A percentile compares a stretch with the other conserved stretches of the same genome.
phyloP scores from a whole-genome alignment of 1,140 invertebrate genomes.

The Leptonema lineaticorne region DNA sequence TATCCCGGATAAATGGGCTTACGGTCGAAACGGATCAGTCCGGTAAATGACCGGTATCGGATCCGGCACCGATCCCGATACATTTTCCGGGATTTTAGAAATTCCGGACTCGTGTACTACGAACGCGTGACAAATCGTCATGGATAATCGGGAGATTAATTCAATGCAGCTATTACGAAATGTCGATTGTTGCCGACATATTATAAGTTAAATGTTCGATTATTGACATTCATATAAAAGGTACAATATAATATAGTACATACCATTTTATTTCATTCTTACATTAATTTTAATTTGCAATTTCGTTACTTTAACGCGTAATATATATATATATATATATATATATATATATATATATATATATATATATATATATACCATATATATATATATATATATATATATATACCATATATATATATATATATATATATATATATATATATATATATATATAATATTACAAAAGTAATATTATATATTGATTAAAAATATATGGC shows the following conservation, averaged over 20 bases:
- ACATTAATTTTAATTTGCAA: background rate
- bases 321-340: constrained; percentile 1
- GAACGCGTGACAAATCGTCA: background rate
- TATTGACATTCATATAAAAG: too few relatives aligned
- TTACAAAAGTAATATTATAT: too few relatives aligned
- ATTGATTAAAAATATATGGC: too few relatives aligned
- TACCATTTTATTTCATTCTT: too few relatives aligned
- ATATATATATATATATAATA: constrained; percentile 4
- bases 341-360: constrained; percentile 1
- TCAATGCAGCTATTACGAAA: background rate
- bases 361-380: background rate
- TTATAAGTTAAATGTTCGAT: background rate
- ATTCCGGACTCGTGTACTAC: background rate
- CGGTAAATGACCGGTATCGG: background rate
- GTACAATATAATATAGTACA: background rate
- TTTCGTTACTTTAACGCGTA: background rate
- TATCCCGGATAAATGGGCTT: background rate
- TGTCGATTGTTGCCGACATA: background rate
- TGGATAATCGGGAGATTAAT: background rate
- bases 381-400: background rate
- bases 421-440: background rate
- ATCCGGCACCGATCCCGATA: background rate
- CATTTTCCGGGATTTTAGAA: background rate
- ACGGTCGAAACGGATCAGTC: background rate
- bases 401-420: background rate